Evolutionary conservation across 2,797 vertebrate species (phyloP).

Genomic region (Intellagama lesueurii): DNA sequence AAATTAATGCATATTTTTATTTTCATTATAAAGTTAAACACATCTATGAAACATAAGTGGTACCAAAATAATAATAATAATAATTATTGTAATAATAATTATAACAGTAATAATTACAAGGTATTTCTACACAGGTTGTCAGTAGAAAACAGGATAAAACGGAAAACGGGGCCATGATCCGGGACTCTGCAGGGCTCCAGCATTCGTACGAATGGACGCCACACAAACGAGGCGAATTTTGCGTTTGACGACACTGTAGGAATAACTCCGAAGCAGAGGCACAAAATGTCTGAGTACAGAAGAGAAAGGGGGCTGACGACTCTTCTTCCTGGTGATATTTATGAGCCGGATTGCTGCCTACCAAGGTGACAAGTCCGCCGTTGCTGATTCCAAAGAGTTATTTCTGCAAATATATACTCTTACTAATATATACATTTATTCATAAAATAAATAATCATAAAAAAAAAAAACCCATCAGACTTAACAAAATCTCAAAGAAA

Average conservation of each 20-base stretch:
- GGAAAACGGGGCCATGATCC: slow-evolving; percentile 55
- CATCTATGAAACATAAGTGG: slow-evolving; percentile 85
- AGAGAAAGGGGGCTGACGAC: too few relatives aligned
- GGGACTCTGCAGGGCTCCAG: background rate
- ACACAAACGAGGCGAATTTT: background rate
- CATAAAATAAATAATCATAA: slow-evolving; percentile 95
- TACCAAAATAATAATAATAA: slow-evolving; percentile 60
- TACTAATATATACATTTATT: slow-evolving; percentile 92
- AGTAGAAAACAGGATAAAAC: slow-evolving; percentile 80
- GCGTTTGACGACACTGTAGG: background rate
- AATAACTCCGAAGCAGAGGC: background rate
- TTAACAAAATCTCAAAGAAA: slow-evolving; percentile 82
- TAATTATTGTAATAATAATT: slow-evolving; percentile 70
- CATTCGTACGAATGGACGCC: background rate
- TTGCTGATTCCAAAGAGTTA: slow-evolving; percentile 82
- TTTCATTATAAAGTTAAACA: slow-evolving; percentile 92
- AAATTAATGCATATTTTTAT: slow-evolving; percentile 80
- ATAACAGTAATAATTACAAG: slow-evolving; percentile 77
- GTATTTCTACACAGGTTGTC: slow-evolving; percentile 81
- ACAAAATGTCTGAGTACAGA: background rate
- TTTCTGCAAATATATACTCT: slow-evolving; percentile 91
- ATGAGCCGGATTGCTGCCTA: too few relatives aligned
- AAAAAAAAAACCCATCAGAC: slow-evolving; percentile 87
- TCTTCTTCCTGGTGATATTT: too few relatives aligned
- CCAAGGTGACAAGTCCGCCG: slow-evolving; percentile 85